phyloP scores from a whole-genome alignment of 1,140 invertebrate species.

The Drosophila cardini region DNA sequence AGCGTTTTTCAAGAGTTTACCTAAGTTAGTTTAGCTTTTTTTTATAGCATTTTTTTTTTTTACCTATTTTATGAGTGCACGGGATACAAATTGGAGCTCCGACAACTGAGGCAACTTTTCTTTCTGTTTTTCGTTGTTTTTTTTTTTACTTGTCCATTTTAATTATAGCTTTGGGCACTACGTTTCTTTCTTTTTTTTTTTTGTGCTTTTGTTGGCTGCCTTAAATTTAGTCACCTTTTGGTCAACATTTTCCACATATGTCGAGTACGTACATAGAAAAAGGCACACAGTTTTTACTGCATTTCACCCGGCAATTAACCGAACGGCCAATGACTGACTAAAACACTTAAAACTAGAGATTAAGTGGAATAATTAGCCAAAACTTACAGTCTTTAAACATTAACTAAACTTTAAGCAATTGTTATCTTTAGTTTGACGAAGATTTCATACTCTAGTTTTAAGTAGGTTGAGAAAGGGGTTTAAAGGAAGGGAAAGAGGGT shows the following conservation, averaged over 20 bases:
- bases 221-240: conserved; percentile 42
- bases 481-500: no score
- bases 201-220: conserved; percentile 25
- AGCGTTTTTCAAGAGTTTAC: neutral
- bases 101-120: conserved; percentile 37
- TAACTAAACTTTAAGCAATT: neutral
- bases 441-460: neutral
- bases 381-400: conserved; percentile 14
- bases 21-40: neutral
- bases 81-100: conserved; percentile 24
- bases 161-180: conserved; percentile 46
- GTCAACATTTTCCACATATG: conserved; percentile 35
- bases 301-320: conserved; percentile 38
- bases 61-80: conserved; percentile 20
- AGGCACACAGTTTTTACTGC: conserved; percentile 54
- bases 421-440: neutral
- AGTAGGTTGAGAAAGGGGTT: no score
- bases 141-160: conserved; percentile 36
- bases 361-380: conserved; percentile 73
- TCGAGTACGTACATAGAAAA: conserved; percentile 14
- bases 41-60: conserved; percentile 8
- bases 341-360: conserved; percentile 63
- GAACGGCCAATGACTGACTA: conserved; percentile 63
- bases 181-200: conserved; percentile 43
- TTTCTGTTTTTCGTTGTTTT: conserved; percentile 19